A percentile compares a stretch with the other conserved stretches of the same genome.
Evolutionary conservation across 2,888 invertebrate genomes (phyloP).

Genomic region (Lepetodrilus schrolli): DNA sequence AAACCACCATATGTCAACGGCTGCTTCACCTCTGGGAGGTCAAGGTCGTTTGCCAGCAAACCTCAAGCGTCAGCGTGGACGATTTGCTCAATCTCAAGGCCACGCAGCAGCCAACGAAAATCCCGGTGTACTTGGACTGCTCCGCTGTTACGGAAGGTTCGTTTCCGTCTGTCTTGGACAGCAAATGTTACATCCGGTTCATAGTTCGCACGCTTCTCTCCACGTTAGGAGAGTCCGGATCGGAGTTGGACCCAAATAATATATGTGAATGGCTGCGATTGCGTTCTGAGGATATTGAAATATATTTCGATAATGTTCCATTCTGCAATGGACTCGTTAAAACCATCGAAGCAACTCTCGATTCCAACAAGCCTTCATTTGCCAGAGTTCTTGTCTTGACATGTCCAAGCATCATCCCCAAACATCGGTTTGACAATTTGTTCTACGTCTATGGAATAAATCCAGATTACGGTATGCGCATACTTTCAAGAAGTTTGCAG

Average conservation of each 20-base stretch:
- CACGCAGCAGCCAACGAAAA: too few relatives aligned
- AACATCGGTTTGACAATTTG: slow-evolving; percentile 41
- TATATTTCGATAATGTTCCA: slow-evolving; percentile 46
- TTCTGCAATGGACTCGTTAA: slow-evolving; percentile 38
- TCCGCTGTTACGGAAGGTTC: neutral
- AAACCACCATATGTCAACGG: slow-evolving; percentile 44
- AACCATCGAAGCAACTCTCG: slow-evolving; percentile 38
- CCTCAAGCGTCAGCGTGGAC: neutral
- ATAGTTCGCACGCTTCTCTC: neutral
- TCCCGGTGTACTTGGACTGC: slow-evolving; percentile 4
- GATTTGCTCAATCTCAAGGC: neutral
- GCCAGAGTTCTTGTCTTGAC: slow-evolving; percentile 40
- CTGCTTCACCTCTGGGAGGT: slow-evolving; percentile 45
- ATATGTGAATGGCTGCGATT: slow-evolving; percentile 42
- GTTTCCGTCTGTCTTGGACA: neutral
- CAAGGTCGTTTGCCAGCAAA: neutral
- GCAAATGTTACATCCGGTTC: neutral
- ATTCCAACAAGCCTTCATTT: slow-evolving; percentile 38
- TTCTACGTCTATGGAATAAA: slow-evolving; percentile 48
- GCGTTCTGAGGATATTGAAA: slow-evolving; percentile 41
- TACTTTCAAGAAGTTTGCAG: slow-evolving; percentile 37
- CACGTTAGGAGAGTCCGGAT: neutral
- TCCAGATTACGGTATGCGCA: slow-evolving; percentile 41
- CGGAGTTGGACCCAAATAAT: slow-evolving; percentile 1
- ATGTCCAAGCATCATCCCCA: slow-evolving; percentile 37